Evolutionary conservation across 2,888 invertebrate species (phyloP).

Genomic region (Hemithea aestivaria): DNA sequence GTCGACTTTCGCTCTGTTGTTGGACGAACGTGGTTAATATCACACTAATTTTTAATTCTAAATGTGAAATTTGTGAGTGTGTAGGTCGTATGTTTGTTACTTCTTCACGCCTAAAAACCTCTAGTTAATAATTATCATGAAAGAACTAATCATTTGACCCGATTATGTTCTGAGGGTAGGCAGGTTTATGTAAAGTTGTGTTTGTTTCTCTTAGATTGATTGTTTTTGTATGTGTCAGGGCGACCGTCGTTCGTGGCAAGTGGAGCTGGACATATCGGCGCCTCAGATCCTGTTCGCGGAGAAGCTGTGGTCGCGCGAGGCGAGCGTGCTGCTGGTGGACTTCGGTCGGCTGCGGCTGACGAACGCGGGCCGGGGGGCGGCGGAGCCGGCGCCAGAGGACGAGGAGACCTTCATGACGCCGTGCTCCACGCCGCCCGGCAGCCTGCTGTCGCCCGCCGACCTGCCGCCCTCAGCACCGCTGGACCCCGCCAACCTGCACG

Average conservation of each 20-base stretch:
- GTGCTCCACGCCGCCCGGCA: conserved; percentile 92
- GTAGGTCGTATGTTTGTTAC: no score
- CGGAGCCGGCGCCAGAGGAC: conserved; percentile 21
- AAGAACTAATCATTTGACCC: no score
- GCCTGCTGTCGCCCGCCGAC: conserved; percentile 81
- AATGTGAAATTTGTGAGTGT: no score
- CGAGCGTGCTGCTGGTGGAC: conserved; percentile 91
- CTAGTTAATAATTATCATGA: no score
- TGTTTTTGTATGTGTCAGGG: conserved; percentile 53
- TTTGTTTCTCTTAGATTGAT: not conserved
- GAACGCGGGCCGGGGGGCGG: conserved; percentile 39
- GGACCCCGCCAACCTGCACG: conserved; percentile 50
- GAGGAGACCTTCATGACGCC: conserved; percentile 88
- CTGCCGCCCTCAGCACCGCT: conserved; percentile 49
- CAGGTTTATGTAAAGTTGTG: no score
- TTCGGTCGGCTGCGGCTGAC: conserved; percentile 89
- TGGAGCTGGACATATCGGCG: conserved; percentile 94
- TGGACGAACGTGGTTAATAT: no score
- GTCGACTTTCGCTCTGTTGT: no score
- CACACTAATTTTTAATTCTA: no score
- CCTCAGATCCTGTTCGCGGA: conserved; percentile 96
- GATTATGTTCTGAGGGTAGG: no score
- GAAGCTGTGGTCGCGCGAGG: conserved; percentile 85
- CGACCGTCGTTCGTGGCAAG: conserved; percentile 88
- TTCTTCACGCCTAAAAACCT: no score